A percentile compares a stretch with the other conserved stretches of the same genome.
These are phyloP conservation scores for Pollimyrus isidori DNA, from an alignment of 2,113 vertebrate genomes.

Conservation along the genomic window DNA sequence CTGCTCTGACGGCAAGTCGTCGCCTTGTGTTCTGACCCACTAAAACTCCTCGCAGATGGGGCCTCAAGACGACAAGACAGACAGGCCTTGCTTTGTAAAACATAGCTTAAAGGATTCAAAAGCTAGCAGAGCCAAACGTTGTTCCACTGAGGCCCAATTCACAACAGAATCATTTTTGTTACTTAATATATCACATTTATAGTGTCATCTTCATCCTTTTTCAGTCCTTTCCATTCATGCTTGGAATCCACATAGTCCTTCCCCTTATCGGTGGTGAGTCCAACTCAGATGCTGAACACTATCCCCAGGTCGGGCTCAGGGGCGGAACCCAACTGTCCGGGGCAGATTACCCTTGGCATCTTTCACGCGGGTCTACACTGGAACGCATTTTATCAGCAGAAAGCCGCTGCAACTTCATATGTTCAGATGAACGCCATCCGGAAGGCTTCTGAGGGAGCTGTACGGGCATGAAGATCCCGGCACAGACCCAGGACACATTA, in stretches of 20 bases:
- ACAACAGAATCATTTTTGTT: neutral
- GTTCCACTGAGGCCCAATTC: neutral
- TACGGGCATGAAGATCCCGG: neutral
- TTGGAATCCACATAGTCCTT: neutral
- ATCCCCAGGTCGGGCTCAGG: neutral
- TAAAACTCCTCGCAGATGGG: neutral
- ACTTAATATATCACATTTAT: neutral
- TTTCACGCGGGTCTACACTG: neutral
- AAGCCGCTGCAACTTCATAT: neutral
- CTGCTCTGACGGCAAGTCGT: neutral
- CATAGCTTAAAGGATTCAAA: neutral
- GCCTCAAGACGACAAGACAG: neutral
- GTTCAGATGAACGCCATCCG: neutral
- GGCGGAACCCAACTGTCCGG: neutral
- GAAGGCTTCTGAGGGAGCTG: neutral
- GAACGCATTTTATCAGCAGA: neutral
- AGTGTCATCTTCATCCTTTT: neutral
- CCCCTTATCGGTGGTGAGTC: neutral
- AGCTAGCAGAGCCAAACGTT: neutral
- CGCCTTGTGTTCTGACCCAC: neutral
- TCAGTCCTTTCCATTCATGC: neutral
- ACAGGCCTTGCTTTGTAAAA: neutral
- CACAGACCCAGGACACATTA: neutral
- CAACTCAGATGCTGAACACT: neutral
- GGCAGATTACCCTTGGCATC: neutral